Conservation (phyloP, 2,888 invertebrate species). For the Drosophila prolongata region DNA sequence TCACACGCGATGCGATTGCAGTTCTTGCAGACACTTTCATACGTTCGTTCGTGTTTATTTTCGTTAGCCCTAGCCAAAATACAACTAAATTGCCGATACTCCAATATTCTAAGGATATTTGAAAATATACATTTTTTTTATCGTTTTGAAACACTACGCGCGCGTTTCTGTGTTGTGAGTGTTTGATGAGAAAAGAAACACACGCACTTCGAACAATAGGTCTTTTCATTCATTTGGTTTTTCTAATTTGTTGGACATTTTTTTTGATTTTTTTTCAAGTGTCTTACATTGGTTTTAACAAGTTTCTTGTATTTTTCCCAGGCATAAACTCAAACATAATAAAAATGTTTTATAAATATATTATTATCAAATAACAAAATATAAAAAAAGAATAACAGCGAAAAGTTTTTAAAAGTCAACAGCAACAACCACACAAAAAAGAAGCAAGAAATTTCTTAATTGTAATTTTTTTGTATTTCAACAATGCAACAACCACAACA, state of each 20-base stretch:
- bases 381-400: constrained; percentile 15
- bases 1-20: constrained; percentile 84
- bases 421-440: constrained; percentile 14
- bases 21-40: constrained; percentile 84
- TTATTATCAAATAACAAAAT: constrained; percentile 38
- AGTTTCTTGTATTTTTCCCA: constrained; percentile 38
- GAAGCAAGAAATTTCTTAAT: constrained; percentile 16
- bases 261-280: constrained; percentile 39
- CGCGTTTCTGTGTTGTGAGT: background rate
- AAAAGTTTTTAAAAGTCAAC: constrained; percentile 35
- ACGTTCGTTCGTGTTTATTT: constrained; percentile 80
- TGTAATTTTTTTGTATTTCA: constrained; percentile 32
- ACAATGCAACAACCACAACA: constrained; percentile 32
- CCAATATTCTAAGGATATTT: background rate
- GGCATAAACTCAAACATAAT: constrained; percentile 77
- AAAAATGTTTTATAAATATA: constrained; percentile 51
- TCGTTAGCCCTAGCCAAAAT: constrained; percentile 65
- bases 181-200: background rate
- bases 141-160: background rate
- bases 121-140: background rate
- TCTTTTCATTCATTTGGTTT: background rate
- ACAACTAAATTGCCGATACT: background rate
- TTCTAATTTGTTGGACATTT: background rate
- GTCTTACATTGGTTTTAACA: constrained; percentile 18
- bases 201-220: background rate